Conservation (phyloP, 1,140 invertebrate genomes). For the Stegodyphus mimosarum region DNA sequence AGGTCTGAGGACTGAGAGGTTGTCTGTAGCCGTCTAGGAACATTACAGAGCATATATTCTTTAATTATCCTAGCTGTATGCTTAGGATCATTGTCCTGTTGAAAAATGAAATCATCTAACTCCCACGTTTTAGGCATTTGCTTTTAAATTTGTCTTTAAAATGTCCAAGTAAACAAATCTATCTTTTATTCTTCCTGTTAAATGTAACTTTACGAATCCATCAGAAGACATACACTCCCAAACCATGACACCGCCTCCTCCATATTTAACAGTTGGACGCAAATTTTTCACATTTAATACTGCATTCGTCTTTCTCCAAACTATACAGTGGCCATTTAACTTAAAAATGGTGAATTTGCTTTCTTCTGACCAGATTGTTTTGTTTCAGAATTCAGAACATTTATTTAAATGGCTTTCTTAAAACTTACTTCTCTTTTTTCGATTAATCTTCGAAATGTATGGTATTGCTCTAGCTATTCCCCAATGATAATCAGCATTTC, state of each 20-base stretch:
- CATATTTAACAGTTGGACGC: constrained; percentile 41
- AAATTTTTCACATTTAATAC: constrained; percentile 19
- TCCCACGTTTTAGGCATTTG: constrained; percentile 59
- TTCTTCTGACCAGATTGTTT: constrained; percentile 44
- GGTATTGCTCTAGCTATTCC: not conserved
- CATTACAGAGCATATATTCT: constrained; percentile 61
- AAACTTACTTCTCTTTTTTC: not conserved
- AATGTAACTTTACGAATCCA: constrained; percentile 17
- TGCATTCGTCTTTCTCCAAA: constrained; percentile 24
- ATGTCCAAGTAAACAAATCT: constrained; percentile 12
- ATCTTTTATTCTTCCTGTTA: constrained; percentile 29
- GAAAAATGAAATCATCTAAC: constrained; percentile 61
- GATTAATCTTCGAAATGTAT: not conserved
- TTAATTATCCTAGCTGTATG: constrained; percentile 63
- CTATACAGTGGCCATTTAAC: not conserved
- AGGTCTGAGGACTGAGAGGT: constrained; percentile 67
- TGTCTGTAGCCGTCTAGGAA: constrained; percentile 27
- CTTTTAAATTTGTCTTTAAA: constrained; percentile 61
- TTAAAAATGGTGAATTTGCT: constrained; percentile 44
- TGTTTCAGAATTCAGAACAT: constrained; percentile 30
- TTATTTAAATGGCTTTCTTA: not conserved
- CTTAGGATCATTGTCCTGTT: constrained; percentile 67
- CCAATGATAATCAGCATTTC: not conserved
- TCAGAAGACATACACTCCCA: constrained; percentile 38
- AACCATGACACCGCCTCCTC: constrained; percentile 27